phyloP scores from a whole-genome alignment of 2,888 invertebrate species.

The Drosophila eohydei region DNA sequence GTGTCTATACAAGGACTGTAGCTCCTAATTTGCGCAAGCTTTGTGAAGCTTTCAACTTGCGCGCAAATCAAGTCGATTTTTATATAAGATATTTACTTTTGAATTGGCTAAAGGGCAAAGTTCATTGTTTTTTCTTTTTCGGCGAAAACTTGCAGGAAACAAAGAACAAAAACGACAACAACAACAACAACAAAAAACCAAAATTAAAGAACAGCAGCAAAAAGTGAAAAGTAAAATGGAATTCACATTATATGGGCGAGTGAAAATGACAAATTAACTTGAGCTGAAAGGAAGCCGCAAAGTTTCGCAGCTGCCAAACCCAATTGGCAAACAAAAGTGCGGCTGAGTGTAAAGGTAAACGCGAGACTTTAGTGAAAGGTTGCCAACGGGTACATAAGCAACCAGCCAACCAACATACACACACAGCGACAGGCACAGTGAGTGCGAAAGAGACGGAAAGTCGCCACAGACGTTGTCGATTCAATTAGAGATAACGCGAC shows the following conservation, averaged over 20 bases:
- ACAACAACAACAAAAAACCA: slow-evolving; percentile 12
- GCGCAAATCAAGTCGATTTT: slow-evolving; percentile 65
- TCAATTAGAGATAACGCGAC: slow-evolving; percentile 54
- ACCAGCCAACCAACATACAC: slow-evolving; percentile 2
- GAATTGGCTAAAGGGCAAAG: slow-evolving; percentile 53
- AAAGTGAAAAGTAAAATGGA: slow-evolving; percentile 40
- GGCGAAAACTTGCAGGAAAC: slow-evolving; percentile 30
- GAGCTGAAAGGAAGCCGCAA: slow-evolving; percentile 68
- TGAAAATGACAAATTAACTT: slow-evolving; percentile 78
- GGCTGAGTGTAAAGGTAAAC: slow-evolving; percentile 62
- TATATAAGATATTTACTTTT: slow-evolving; percentile 61
- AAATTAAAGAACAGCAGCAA: slow-evolving; percentile 14
- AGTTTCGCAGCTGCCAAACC: slow-evolving; percentile 62
- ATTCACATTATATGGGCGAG: slow-evolving; percentile 74
- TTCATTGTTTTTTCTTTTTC: slow-evolving; percentile 59
- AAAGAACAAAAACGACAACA: not conserved
- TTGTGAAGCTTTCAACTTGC: slow-evolving; percentile 26
- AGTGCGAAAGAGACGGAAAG: not conserved
- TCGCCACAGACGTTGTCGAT: slow-evolving; percentile 39
- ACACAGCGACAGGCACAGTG: not conserved
- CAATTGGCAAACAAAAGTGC: slow-evolving; percentile 66
- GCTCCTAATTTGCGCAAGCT: slow-evolving; percentile 48
- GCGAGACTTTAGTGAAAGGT: slow-evolving; percentile 56
- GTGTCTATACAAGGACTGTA: not conserved
- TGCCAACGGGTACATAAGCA: slow-evolving; percentile 32